Percentiles rank a stretch among this genome's conserved stretches.
Conservation (phyloP, 2,888 invertebrate genomes). For the Caenorhabditis panamensis region DNA sequence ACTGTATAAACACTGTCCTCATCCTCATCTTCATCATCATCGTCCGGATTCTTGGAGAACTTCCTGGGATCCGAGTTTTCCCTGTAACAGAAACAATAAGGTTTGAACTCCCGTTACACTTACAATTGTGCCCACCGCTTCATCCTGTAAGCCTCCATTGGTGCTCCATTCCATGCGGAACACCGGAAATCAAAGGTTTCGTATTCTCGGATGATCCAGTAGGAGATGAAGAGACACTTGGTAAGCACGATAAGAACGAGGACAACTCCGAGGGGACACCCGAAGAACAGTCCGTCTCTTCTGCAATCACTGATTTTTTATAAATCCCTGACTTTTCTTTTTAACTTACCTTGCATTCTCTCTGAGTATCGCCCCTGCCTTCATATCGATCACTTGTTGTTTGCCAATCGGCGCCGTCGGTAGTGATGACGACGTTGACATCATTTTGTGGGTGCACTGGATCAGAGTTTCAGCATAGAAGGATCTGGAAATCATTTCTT, state of each 20-base stretch:
- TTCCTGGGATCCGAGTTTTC: conserved; percentile 49
- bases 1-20: conserved; percentile 16
- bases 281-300: conserved; percentile 46
- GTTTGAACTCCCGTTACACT: too few relatives aligned
- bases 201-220: conserved; percentile 56
- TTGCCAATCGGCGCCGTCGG: conserved; percentile 63
- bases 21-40: conserved; percentile 36
- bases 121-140: conserved; percentile 44
- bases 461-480: conserved; percentile 5
- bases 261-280: conserved; percentile 51
- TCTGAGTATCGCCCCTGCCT: conserved; percentile 63
- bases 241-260: conserved; percentile 44
- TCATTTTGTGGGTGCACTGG: conserved; percentile 12
- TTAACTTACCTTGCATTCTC: conserved; percentile 54
- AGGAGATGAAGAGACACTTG: conserved; percentile 44
- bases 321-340: neutral
- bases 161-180: conserved; percentile 35
- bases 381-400: conserved; percentile 66
- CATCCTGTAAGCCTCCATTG: conserved; percentile 13
- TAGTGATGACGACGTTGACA: conserved; percentile 49
- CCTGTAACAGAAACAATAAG: conserved; percentile 23
- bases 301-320: conserved; percentile 40
- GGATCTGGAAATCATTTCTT: neutral
- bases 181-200: conserved; percentile 62
- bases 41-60: conserved; percentile 45